phyloP scores from a whole-genome alignment of 2,888 invertebrate genomes.

The Alloplasta piceator region DNA sequence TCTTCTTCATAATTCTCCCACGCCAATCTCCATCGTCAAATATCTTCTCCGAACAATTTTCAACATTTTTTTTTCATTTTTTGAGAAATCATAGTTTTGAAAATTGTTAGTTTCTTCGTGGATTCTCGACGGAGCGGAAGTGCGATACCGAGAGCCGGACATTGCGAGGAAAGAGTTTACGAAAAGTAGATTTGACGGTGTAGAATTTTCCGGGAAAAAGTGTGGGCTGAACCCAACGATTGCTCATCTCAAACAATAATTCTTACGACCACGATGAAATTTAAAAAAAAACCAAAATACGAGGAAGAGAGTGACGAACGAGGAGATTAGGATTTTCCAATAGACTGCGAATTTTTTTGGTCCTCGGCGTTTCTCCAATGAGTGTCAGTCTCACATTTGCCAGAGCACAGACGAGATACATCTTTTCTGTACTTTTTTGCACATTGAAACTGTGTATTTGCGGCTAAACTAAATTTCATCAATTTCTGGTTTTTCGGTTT shows the following conservation, averaged over 20 bases:
- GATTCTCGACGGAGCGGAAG: conserved; percentile 23
- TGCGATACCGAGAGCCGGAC: conserved; percentile 11
- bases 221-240: conserved; percentile 48
- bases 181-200: conserved; percentile 55
- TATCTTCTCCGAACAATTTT: not conserved
- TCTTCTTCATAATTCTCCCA: not conserved
- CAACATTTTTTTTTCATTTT: not conserved
- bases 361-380: conserved; percentile 11
- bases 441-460: too few relatives aligned
- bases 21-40: not conserved
- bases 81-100: not conserved
- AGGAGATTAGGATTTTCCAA: conserved; percentile 43
- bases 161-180: conserved; percentile 17
- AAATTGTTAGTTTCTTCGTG: conserved; percentile 26
- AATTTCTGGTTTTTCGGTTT: conserved; percentile 21
- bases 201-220: conserved; percentile 46
- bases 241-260: conserved; percentile 64
- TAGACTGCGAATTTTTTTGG: conserved; percentile 30
- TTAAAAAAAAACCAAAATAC: too few relatives aligned
- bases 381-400: conserved; percentile 21
- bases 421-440: conserved; percentile 6
- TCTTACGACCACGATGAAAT: conserved; percentile 25
- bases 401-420: conserved; percentile 12
- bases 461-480: not conserved
- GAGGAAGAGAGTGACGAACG: conserved; percentile 1